A percentile compares a stretch with the other conserved stretches of the same genome.
Conservation (phyloP, 2,797 vertebrate species). For the Chaetophractus vellerosus region DNA sequence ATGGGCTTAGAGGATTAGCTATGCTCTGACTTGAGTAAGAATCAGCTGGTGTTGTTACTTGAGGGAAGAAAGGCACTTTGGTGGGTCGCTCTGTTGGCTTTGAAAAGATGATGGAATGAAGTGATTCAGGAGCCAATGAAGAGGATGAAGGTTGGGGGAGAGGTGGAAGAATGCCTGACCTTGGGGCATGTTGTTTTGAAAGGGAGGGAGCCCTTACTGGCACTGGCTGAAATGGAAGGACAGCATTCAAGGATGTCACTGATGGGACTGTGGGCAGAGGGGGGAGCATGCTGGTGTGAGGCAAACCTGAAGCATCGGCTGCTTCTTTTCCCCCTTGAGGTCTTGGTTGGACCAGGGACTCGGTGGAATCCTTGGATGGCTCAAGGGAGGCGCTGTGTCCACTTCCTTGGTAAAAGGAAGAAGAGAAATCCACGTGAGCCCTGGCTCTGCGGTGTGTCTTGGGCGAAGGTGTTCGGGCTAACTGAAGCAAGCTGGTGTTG, state of each 20-base stretch:
- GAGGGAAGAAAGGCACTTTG: slow-evolving; percentile 84
- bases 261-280: slow-evolving; percentile 78
- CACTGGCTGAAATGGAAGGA: slow-evolving; percentile 81
- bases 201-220: slow-evolving; percentile 84
- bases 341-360: slow-evolving; percentile 88
- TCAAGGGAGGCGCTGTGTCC: slow-evolving; percentile 91
- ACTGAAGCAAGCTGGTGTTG: slow-evolving; percentile 87
- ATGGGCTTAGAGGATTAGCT: slow-evolving; percentile 61
- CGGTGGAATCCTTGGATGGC: slow-evolving; percentile 90
- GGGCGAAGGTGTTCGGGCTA: slow-evolving; percentile 85
- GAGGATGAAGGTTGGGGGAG: slow-evolving; percentile 81
- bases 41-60: slow-evolving; percentile 72
- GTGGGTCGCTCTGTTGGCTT: slow-evolving; percentile 81
- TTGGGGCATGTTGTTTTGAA: slow-evolving; percentile 73
- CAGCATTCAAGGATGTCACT: slow-evolving; percentile 69
- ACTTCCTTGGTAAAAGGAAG: slow-evolving; percentile 90
- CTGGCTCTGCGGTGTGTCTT: slow-evolving; percentile 88
- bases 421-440: slow-evolving; percentile 90
- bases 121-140: slow-evolving; percentile 84
- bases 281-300: slow-evolving; percentile 87
- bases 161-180: slow-evolving; percentile 78
- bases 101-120: slow-evolving; percentile 87
- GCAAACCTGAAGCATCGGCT: slow-evolving; percentile 94
- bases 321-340: slow-evolving; percentile 87
- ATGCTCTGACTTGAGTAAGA: slow-evolving; percentile 81